These are phyloP conservation scores for Mya arenaria DNA, from an alignment of 1,140 invertebrate species.

Conservation along the genomic window DNA sequence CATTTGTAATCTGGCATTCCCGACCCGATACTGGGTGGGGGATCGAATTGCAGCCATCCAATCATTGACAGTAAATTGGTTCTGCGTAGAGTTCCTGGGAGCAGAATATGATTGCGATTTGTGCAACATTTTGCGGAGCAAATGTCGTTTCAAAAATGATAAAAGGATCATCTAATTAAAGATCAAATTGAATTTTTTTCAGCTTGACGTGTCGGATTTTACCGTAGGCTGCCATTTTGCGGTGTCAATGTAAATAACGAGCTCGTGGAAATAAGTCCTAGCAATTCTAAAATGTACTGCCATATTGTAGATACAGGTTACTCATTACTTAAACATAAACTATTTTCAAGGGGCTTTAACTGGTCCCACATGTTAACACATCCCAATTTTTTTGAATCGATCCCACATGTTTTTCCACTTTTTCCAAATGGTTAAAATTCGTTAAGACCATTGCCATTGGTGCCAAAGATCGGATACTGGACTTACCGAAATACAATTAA, in stretches of 20 bases:
- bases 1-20: constrained; percentile 90
- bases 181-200: background rate
- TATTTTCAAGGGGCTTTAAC: too few relatives aligned
- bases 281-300: too few relatives aligned
- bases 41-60: constrained; percentile 92
- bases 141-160: background rate
- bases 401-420: too few relatives aligned
- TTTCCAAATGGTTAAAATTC: too few relatives aligned
- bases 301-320: too few relatives aligned
- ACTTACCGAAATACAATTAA: too few relatives aligned
- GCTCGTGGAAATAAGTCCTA: background rate
- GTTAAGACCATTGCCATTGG: too few relatives aligned
- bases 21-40: constrained; percentile 92
- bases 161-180: background rate
- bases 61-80: constrained; percentile 83
- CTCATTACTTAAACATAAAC: too few relatives aligned
- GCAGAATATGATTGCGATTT: constrained; percentile 45
- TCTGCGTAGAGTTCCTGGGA: background rate
- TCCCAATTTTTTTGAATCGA: too few relatives aligned
- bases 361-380: too few relatives aligned
- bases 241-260: background rate
- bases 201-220: constrained; percentile 32
- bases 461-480: too few relatives aligned
- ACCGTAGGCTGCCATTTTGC: background rate
- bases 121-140: background rate